Conservation (phyloP, 2,888 invertebrate genomes). For the Ophonus ardosiacus region DNA sequence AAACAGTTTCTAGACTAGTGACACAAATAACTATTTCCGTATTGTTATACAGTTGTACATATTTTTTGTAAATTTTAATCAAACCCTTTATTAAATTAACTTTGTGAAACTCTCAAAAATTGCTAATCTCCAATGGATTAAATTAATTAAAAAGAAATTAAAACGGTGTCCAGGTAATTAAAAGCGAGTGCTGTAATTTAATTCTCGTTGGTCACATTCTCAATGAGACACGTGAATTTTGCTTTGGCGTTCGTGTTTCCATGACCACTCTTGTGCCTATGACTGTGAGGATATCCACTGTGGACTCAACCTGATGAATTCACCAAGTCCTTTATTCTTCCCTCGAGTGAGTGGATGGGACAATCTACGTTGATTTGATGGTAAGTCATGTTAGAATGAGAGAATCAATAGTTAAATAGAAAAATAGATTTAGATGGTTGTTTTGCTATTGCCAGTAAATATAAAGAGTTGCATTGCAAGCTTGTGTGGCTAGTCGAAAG, state of each 20-base stretch:
- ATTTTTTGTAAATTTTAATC: no score
- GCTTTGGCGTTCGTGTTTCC: constrained; percentile 14
- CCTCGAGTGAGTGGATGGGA: not conserved
- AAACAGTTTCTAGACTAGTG: no score
- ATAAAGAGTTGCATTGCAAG: not conserved
- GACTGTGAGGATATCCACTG: not conserved
- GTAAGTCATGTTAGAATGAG: not conserved
- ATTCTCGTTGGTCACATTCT: constrained; percentile 52
- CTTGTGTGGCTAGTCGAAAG: no score
- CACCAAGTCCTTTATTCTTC: not conserved
- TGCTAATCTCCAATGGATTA: constrained; percentile 50
- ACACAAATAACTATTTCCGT: no score
- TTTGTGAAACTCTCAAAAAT: not conserved
- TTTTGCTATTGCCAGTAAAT: not conserved
- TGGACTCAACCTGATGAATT: not conserved
- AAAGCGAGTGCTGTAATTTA: constrained; percentile 60
- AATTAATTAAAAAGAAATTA: constrained; percentile 61
- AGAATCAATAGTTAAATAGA: not conserved
- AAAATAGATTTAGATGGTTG: not conserved
- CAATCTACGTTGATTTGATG: not conserved
- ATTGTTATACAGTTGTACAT: no score
- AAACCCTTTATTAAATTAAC: no score
- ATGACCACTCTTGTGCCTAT: not conserved
- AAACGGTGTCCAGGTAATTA: constrained; percentile 58
- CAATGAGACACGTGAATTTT: constrained; percentile 24